These are phyloP conservation scores for Catajapyx aquilonaris DNA, from an alignment of 1,140 invertebrate genomes.

Conservation along the genomic window DNA sequence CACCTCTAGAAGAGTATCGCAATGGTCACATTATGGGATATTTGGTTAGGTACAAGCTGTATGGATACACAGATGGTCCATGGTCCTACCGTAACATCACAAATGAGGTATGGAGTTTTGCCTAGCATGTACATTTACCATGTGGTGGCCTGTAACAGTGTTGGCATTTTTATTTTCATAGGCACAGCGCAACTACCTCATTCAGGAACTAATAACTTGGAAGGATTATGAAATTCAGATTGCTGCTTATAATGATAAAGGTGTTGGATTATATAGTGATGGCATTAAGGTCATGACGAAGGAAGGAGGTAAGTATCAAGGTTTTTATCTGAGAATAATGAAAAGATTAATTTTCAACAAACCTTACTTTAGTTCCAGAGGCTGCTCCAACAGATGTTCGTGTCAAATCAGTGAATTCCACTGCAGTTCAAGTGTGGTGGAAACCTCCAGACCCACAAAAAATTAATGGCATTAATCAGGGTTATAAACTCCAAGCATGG, in stretches of 20 bases:
- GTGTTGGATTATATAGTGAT: slow-evolving; percentile 79
- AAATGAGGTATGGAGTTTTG: slow-evolving; percentile 35
- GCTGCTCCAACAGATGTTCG: slow-evolving; percentile 64
- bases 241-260: slow-evolving; percentile 92
- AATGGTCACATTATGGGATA: slow-evolving; percentile 92
- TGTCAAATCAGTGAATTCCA: slow-evolving; percentile 69
- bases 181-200: slow-evolving; percentile 75
- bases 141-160: too few relatives aligned
- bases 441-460: slow-evolving; percentile 85
- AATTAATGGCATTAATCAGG: slow-evolving; percentile 97
- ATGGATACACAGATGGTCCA: slow-evolving; percentile 72
- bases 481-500: slow-evolving; percentile 91
- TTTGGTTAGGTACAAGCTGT: slow-evolving; percentile 69
- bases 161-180: slow-evolving; percentile 11
- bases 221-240: slow-evolving; percentile 95
- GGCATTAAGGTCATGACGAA: slow-evolving; percentile 81
- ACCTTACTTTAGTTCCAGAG: slow-evolving; percentile 45
- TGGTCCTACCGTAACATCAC: slow-evolving; percentile 80
- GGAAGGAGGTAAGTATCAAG: slow-evolving; percentile 53
- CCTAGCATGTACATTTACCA: slow-evolving; percentile 6
- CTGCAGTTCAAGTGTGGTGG: slow-evolving; percentile 61
- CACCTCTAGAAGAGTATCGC: slow-evolving; percentile 72
- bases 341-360: slow-evolving; percentile 7
- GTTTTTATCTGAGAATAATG: too few relatives aligned
- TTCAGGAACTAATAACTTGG: slow-evolving; percentile 90